A percentile compares a stretch with the other conserved stretches of the same genome.
Evolutionary conservation across 2,888 invertebrate species (phyloP).

Genomic region (Drosophila kokeensis): DNA sequence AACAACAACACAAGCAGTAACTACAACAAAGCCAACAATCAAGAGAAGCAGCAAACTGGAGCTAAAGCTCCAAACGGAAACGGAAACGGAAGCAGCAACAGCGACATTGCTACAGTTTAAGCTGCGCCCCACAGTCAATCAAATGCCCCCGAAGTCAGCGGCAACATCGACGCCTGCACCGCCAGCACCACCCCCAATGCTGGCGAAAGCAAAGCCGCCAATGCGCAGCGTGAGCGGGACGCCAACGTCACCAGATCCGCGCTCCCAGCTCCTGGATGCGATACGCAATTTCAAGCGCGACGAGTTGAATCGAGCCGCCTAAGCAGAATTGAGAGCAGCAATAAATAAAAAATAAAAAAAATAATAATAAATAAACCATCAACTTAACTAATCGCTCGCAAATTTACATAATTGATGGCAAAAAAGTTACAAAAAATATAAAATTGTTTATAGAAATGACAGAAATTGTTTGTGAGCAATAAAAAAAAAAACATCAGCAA

Average conservation of each 20-base stretch:
- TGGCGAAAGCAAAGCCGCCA: constrained; percentile 80
- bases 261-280: constrained; percentile 89
- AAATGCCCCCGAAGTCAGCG: constrained; percentile 3
- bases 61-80: constrained; percentile 26
- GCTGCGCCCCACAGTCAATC: constrained; percentile 46
- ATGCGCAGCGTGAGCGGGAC: constrained; percentile 46
- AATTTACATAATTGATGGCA: not conserved
- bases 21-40: constrained; percentile 5
- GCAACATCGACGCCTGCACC: constrained; percentile 22
- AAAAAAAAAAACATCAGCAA: not conserved
- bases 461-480: not conserved
- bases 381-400: not conserved
- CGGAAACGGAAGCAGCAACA: constrained; percentile 66
- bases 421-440: not conserved
- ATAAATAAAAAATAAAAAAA: not conserved
- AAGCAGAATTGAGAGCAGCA: constrained; percentile 16
- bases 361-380: too few relatives aligned
- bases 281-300: constrained; percentile 89
- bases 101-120: constrained; percentile 56
- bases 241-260: constrained; percentile 85
- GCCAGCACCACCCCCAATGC: constrained; percentile 60
- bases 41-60: constrained; percentile 44
- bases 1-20: constrained; percentile 5
- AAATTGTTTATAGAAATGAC: not conserved
- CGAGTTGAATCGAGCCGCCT: constrained; percentile 78